Evolutionary conservation across 2,113 vertebrate species (phyloP).

Genomic region (Amphilophus citrinellus): DNA sequence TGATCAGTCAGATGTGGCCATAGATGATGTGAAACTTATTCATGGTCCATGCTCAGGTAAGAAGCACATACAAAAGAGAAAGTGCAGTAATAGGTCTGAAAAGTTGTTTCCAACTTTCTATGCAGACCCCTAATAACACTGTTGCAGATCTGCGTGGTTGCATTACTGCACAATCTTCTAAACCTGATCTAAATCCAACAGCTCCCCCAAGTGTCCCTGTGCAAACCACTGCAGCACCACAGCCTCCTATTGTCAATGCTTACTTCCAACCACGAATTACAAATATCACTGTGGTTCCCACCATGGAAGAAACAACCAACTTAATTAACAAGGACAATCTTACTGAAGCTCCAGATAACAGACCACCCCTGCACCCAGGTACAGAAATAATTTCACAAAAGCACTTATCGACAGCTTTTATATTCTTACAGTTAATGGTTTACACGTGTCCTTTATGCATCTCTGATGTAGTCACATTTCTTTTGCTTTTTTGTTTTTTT

Average conservation of each 20-base stretch:
- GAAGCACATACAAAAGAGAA: neutral
- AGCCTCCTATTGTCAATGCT: neutral
- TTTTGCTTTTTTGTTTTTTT: neutral
- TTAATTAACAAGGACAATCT: neutral
- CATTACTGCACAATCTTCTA: neutral
- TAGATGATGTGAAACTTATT: slow-evolving; percentile 83
- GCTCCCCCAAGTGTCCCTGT: neutral
- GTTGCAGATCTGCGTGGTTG: slow-evolving; percentile 11
- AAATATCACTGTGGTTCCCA: neutral
- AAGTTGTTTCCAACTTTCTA: no score
- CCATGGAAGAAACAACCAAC: neutral
- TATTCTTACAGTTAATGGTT: neutral
- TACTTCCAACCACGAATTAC: neutral
- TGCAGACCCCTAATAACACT: accelerated
- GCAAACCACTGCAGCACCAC: slow-evolving; percentile 1
- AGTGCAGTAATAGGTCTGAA: no score
- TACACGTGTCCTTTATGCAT: neutral
- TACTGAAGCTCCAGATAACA: neutral
- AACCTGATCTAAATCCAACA: neutral
- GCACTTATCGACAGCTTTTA: neutral
- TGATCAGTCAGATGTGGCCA: slow-evolving; percentile 77
- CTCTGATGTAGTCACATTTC: neutral
- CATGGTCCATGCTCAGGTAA: slow-evolving; percentile 79
- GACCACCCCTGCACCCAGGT: slow-evolving; percentile 15
- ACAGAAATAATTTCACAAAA: neutral